These are phyloP conservation scores for Pedionomus torquatus DNA, from an alignment of 2,113 vertebrate species.

Conservation along the genomic window DNA sequence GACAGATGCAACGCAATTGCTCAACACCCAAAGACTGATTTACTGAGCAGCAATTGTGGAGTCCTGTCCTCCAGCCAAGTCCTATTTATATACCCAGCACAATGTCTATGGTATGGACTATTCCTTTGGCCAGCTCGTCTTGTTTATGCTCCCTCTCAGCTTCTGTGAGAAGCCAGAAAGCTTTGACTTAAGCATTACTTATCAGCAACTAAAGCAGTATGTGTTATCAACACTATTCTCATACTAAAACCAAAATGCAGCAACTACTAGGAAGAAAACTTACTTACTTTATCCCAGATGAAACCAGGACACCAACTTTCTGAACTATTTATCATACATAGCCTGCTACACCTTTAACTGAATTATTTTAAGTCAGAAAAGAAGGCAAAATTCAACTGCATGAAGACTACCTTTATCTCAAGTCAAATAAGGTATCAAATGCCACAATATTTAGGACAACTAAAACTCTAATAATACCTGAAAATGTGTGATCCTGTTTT, in stretches of 20 bases:
- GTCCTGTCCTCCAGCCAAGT: neutral
- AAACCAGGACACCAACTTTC: neutral
- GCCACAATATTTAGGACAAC: neutral
- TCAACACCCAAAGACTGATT: neutral
- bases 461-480: neutral
- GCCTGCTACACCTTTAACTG: neutral
- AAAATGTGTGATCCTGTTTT: neutral
- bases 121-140: neutral
- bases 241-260: neutral
- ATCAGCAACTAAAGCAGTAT: neutral
- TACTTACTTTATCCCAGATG: neutral
- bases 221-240: neutral
- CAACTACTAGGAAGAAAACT: neutral
- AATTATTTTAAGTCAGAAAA: neutral
- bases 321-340: neutral
- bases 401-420: neutral
- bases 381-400: neutral
- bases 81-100: neutral
- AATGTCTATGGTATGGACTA: neutral
- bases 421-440: neutral
- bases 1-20: neutral
- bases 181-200: neutral
- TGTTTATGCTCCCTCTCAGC: neutral
- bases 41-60: neutral
- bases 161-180: neutral